These are phyloP conservation scores for Allochrocebus solatus DNA, from an alignment of 2,797 vertebrate genomes.

Conservation along the genomic window DNA sequence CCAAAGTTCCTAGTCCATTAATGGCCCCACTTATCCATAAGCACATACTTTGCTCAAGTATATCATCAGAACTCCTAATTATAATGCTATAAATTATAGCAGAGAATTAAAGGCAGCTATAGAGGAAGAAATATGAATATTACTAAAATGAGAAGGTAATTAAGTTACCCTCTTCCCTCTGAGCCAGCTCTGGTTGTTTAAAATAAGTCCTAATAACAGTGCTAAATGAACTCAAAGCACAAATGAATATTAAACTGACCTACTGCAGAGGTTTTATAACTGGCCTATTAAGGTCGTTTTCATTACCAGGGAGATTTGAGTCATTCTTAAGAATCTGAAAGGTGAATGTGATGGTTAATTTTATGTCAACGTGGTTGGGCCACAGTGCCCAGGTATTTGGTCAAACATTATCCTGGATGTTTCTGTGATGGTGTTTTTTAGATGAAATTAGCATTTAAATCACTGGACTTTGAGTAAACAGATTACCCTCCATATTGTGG, in stretches of 20 bases:
- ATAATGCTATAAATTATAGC: constrained; percentile 71
- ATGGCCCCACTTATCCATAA: constrained; percentile 57
- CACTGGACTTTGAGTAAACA: not conserved
- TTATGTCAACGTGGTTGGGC: not conserved
- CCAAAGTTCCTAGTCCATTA: constrained; percentile 33
- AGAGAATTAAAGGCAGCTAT: constrained; percentile 69
- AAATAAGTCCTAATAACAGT: constrained; percentile 67
- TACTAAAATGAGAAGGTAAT: constrained; percentile 72
- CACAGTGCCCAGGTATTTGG: not conserved
- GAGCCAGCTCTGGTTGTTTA: constrained; percentile 39
- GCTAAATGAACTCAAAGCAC: constrained; percentile 52
- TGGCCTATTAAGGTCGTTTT: constrained; percentile 34
- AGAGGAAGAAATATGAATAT: constrained; percentile 67
- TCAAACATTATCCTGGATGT: not conserved
- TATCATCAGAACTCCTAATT: constrained; percentile 64
- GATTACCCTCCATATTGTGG: not conserved
- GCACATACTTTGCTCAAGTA: constrained; percentile 30
- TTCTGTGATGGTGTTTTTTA: not conserved
- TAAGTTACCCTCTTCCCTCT: constrained; percentile 60
- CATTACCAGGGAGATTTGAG: not conserved
- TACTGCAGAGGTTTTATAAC: constrained; percentile 56
- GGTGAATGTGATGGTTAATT: not conserved
- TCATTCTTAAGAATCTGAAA: constrained; percentile 5
- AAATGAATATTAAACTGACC: constrained; percentile 63
- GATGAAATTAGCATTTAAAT: not conserved